A percentile compares a stretch with the other conserved stretches of the same genome.
These are phyloP conservation scores for Diarsia mendica DNA, from an alignment of 2,888 invertebrate genomes.

Conservation along the genomic window DNA sequence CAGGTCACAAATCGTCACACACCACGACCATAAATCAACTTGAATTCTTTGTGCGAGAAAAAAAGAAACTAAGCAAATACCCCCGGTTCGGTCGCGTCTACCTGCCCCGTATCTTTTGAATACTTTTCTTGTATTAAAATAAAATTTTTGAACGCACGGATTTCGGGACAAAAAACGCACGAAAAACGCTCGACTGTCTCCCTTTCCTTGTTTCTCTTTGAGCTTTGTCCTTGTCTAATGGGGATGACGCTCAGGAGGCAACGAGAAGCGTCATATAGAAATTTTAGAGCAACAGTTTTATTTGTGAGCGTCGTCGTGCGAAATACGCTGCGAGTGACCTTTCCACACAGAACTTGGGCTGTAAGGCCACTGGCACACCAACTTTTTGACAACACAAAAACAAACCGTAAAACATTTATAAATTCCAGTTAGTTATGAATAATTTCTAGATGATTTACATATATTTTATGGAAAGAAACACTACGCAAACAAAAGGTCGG, in stretches of 20 bases:
- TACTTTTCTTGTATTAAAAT: constrained; percentile 89
- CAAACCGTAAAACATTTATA: constrained; percentile 82
- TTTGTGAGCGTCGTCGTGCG: constrained; percentile 65
- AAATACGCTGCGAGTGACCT: constrained; percentile 67
- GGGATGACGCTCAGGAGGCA: constrained; percentile 78
- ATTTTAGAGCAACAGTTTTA: constrained; percentile 76
- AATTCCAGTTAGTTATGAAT: constrained; percentile 87
- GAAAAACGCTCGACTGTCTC: constrained; percentile 85
- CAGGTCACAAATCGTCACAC: constrained; percentile 90
- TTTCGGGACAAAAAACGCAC: constrained; percentile 87
- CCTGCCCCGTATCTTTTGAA: constrained; percentile 89
- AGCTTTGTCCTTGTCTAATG: constrained; percentile 75
- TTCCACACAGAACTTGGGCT: constrained; percentile 47
- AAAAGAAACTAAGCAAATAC: constrained; percentile 88
- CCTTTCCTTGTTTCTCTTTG: constrained; percentile 72
- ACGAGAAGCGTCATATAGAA: constrained; percentile 79
- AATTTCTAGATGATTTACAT: constrained; percentile 86
- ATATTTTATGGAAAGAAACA: constrained; percentile 81
- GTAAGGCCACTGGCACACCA: constrained; percentile 65
- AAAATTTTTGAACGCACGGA: constrained; percentile 88
- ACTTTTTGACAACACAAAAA: constrained; percentile 70
- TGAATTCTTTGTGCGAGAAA: constrained; percentile 86
- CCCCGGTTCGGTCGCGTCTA: constrained; percentile 81
- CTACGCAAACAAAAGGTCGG: constrained; percentile 83
- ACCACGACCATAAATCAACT: constrained; percentile 87